A percentile compares a stretch with the other conserved stretches of the same genome.
Conservation (phyloP, 2,888 invertebrate species). For the Brachylomia viminalis region DNA sequence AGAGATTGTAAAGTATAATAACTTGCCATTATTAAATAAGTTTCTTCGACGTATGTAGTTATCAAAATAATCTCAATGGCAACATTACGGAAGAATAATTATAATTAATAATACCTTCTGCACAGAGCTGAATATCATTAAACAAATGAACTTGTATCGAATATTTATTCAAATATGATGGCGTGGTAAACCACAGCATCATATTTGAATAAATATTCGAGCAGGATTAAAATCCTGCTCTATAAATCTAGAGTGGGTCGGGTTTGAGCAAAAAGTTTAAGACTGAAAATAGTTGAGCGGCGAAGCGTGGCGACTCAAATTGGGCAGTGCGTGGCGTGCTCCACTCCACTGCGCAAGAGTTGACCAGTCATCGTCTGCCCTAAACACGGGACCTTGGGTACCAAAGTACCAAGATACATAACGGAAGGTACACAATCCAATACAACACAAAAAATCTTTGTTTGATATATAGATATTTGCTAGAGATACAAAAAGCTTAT, state of each 20-base stretch:
- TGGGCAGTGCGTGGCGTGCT: conserved; percentile 77
- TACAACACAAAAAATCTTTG: conserved; percentile 20
- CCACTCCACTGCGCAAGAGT: conserved; percentile 80
- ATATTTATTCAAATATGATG: conserved; percentile 54
- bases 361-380: conserved; percentile 78
- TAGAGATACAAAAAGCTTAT: conserved; percentile 25
- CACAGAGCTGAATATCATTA: conserved; percentile 17
- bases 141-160: conserved; percentile 27
- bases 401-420: conserved; percentile 36
- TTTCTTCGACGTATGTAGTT: conserved; percentile 10
- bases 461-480: conserved; percentile 7
- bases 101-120: conserved; percentile 27
- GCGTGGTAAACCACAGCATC: too few species aligned
- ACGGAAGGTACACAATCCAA: conserved; percentile 28
- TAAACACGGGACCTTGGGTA: conserved; percentile 52
- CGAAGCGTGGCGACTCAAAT: conserved; percentile 79
- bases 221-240: too few species aligned
- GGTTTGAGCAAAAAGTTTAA: conserved; percentile 71
- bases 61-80: conserved; percentile 31
- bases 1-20: conserved; percentile 33
- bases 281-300: conserved; percentile 78
- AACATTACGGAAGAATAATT: conserved; percentile 41
- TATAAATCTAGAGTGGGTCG: conserved; percentile 57
- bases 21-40: conserved; percentile 29
- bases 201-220: too few species aligned